These are phyloP conservation scores for Tetranychus cinnabarinus DNA, from an alignment of 1,140 invertebrate genomes.

Conservation along the genomic window DNA sequence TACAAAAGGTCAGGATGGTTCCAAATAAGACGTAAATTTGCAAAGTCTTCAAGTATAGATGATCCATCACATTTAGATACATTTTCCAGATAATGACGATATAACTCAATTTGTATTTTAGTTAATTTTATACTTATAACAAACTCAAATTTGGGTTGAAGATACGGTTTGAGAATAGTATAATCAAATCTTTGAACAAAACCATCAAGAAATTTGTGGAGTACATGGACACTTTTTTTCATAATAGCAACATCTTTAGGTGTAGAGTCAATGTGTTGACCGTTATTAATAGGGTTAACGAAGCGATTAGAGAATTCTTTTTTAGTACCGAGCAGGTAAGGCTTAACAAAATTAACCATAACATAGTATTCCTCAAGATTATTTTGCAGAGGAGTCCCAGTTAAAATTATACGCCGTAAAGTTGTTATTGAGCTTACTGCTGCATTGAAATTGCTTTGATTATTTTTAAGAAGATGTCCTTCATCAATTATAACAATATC, in stretches of 20 bases:
- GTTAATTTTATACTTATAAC: slow-evolving; percentile 70
- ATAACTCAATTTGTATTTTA: slow-evolving; percentile 51
- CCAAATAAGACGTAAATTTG: slow-evolving; percentile 87
- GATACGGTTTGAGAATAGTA: slow-evolving; percentile 55
- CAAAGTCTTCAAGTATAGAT: slow-evolving; percentile 85
- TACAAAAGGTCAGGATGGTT: slow-evolving; percentile 85
- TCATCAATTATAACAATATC: slow-evolving; percentile 63
- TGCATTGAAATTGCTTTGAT: slow-evolving; percentile 55
- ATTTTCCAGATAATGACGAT: slow-evolving; percentile 7
- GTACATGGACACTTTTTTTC: slow-evolving; percentile 64
- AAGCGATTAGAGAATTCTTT: slow-evolving; percentile 86
- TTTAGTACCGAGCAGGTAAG: slow-evolving; percentile 64
- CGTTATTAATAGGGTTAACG: slow-evolving; percentile 10
- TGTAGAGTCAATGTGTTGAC: slow-evolving; percentile 29
- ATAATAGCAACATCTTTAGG: slow-evolving; percentile 33
- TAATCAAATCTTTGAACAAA: slow-evolving; percentile 79
- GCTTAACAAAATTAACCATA: slow-evolving; percentile 86
- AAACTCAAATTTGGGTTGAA: slow-evolving; percentile 77
- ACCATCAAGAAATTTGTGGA: slow-evolving; percentile 65
- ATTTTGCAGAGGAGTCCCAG: slow-evolving; percentile 85
- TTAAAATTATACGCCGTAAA: slow-evolving; percentile 54
- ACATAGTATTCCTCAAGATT: slow-evolving; percentile 85
- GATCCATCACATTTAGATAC: background rate
- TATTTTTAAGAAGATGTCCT: slow-evolving; percentile 76
- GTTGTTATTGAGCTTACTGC: slow-evolving; percentile 75